Evolutionary conservation across 2,797 vertebrate species (phyloP), one percentile per base, ranked within the genome.

Genomic region (Poecilia wingei): DNA sequence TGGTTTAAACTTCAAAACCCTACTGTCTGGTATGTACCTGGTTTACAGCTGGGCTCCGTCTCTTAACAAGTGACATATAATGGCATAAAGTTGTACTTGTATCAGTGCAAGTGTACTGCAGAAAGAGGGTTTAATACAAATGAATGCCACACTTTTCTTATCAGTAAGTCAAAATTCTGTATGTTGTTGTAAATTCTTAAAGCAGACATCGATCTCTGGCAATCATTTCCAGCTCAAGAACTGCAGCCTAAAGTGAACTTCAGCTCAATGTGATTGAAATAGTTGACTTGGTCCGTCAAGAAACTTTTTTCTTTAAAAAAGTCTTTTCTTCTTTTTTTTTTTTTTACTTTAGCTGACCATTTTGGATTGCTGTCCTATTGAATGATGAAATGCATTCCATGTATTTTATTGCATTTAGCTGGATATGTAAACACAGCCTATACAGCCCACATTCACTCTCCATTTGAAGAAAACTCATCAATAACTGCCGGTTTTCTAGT

Each of bases 301-400:
- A 59, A 78, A 36, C 75, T 76, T 73, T 78, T 51, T 71, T 66
- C 53, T 59, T 53, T 72, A 55, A 83, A 39, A 80, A 61, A 75
- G 61, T 68, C 53, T 75, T 36, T 68, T 51, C 20, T 43, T 69
- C 4, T 61, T 77, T 41, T 22, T 8, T 9, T 53, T 3, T 39
- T 68, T 41, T 69, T 80, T 0, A 47, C 45, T 74, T 18, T 31
- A 16, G 53, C 71, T 59, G 41, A 61, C 45, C 53, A 66, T 74
- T 80, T 59, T 70, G 51, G 36, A 83, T 75, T 22, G 14, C 72
- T 76, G 59, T 68, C 49, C 55, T 45, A 49, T 49, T 77, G 64
- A 70, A 77, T 85, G 80, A 81, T 74, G 64, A 82, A 76, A 79
- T 47, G 51, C 16, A 22, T 25, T 76, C 41, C 33, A 69, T 57